phyloP scores from a whole-genome alignment of 2,888 invertebrate species.

The Ichneumoninae sp. region DNA sequence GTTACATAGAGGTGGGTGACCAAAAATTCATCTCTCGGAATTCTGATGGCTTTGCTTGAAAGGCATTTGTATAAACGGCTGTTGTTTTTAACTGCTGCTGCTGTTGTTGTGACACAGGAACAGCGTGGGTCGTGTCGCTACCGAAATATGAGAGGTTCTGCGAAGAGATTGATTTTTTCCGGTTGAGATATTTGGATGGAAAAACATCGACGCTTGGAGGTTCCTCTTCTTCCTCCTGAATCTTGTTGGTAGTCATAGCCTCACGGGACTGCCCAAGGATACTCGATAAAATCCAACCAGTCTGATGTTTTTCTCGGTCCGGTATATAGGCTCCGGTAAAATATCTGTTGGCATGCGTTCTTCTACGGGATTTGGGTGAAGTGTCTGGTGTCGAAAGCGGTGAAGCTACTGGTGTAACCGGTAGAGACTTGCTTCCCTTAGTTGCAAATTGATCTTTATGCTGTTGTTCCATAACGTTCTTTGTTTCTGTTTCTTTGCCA shows the following conservation, averaged over 20 bases:
- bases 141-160: conserved; percentile 81
- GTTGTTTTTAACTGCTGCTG: conserved; percentile 67
- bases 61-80: conserved; percentile 72
- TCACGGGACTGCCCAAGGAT: conserved; percentile 89
- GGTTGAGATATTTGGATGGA: conserved; percentile 78
- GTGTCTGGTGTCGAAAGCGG: conserved; percentile 87
- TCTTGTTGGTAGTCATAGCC: conserved; percentile 83
- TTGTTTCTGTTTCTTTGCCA: conserved; percentile 30
- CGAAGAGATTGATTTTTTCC: conserved; percentile 83
- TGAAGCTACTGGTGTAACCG: conserved; percentile 88
- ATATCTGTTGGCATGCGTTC: conserved; percentile 86
- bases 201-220: conserved; percentile 54
- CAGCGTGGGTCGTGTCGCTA: conserved; percentile 71
- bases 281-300: conserved; percentile 89
- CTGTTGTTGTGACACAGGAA: conserved; percentile 63
- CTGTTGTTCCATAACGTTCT: conserved; percentile 51
- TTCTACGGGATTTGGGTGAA: conserved; percentile 86
- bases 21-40: conserved; percentile 93
- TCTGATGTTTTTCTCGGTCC: conserved; percentile 83
- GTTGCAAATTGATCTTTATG: conserved; percentile 58
- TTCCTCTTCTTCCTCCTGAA: conserved; percentile 86
- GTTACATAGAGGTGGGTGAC: conserved; percentile 93
- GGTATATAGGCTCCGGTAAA: conserved; percentile 85
- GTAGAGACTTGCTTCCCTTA: conserved; percentile 89
- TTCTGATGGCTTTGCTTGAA: conserved; percentile 89